Conservation (phyloP, 92 coral and sea anemone species). For the Heteractis magnifica region DNA sequence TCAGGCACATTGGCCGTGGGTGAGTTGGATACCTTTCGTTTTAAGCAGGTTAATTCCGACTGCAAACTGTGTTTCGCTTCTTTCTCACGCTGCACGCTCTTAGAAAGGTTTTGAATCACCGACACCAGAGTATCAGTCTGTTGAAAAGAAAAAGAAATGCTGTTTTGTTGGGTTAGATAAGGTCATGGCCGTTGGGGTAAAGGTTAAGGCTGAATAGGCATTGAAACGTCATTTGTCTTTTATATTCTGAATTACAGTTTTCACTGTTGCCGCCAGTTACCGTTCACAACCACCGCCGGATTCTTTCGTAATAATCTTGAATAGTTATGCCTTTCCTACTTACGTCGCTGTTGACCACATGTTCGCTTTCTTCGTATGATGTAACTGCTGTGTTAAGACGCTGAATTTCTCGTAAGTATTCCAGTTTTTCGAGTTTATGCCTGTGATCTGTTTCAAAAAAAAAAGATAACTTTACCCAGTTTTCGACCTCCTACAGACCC, state of each 20-base stretch:
- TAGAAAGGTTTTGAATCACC: conserved; percentile 84
- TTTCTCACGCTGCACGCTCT: conserved; percentile 85
- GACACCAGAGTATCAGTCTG: conserved; percentile 76
- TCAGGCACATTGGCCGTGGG: conserved; percentile 65
- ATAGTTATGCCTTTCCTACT: conserved; percentile 18
- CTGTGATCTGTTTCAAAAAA: conserved; percentile 56
- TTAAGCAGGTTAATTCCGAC: conserved; percentile 77
- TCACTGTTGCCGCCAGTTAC: too few species aligned
- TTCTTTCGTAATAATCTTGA: too few species aligned
- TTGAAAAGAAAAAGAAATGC: neutral
- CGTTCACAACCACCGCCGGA: too few species aligned
- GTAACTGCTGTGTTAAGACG: conserved; percentile 80
- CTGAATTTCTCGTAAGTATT: conserved; percentile 83
- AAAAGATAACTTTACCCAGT: neutral
- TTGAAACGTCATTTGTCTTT: neutral
- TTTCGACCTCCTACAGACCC: too few species aligned
- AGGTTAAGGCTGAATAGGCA: neutral
- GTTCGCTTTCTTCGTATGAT: conserved; percentile 79
- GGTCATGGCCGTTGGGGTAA: neutral
- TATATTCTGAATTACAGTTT: too few species aligned
- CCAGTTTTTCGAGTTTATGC: conserved; percentile 85
- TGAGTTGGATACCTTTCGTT: conserved; percentile 74
- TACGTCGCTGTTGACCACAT: conserved; percentile 80
- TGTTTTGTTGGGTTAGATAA: neutral
- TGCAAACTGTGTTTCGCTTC: conserved; percentile 76